Evolutionary conservation across 2,888 invertebrate species (phyloP).

Genomic region (Cerastoderma edule): DNA sequence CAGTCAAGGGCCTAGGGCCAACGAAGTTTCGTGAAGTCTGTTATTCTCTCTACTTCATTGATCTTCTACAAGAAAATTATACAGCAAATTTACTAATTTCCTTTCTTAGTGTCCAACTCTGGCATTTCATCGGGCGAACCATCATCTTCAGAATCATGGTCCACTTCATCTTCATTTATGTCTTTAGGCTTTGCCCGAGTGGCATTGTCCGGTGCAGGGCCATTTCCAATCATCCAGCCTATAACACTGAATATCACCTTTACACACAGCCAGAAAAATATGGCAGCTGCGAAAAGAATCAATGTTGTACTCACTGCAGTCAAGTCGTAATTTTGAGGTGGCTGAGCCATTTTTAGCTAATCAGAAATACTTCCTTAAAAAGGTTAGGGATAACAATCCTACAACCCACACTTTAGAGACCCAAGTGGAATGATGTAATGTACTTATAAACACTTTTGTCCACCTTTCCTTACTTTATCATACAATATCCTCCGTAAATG

Average conservation of each 20-base stretch:
- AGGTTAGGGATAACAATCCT: too few relatives aligned
- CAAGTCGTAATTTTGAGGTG: slow-evolving; percentile 49
- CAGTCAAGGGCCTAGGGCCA: too few relatives aligned
- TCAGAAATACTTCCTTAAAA: not conserved
- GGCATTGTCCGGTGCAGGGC: not conserved
- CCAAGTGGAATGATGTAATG: too few relatives aligned
- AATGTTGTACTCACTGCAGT: slow-evolving; percentile 41
- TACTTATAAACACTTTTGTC: too few relatives aligned
- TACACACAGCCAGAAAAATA: slow-evolving; percentile 41
- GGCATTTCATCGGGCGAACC: slow-evolving; percentile 4
- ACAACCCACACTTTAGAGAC: too few relatives aligned
- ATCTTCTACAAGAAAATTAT: too few relatives aligned
- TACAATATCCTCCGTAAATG: too few relatives aligned
- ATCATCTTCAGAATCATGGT: slow-evolving; percentile 1
- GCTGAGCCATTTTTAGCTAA: slow-evolving; percentile 32
- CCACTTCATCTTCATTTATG: not conserved
- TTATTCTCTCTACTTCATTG: too few relatives aligned
- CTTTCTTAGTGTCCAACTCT: slow-evolving; percentile 26
- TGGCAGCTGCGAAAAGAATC: slow-evolving; percentile 32
- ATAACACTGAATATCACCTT: slow-evolving; percentile 36
- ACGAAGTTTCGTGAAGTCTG: too few relatives aligned
- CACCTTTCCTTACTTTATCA: too few relatives aligned
- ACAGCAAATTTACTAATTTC: too few relatives aligned
- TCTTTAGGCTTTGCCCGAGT: slow-evolving; percentile 11
- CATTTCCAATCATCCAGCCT: slow-evolving; percentile 22